Base-by-base conservation (phyloP, 2,888 invertebrate genomes). In the Nowickia ferox region DNA sequence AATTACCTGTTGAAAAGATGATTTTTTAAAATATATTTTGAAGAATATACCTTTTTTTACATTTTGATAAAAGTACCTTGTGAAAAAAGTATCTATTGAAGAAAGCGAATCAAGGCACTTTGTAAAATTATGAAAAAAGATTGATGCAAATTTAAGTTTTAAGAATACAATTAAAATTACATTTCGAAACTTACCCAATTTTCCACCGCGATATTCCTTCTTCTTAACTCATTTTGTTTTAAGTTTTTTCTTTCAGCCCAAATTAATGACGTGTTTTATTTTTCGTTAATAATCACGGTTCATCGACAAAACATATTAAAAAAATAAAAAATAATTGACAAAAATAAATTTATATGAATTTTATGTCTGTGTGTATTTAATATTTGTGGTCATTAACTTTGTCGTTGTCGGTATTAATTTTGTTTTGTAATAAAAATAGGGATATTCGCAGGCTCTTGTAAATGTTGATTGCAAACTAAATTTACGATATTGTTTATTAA, bases 381-480 rank as follows among this genome's bases (percentile, higher is more conserved):
- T 69, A 65, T 76, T 78, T 78, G 85, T 85, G 81, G 85, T 85
- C 75, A 82, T 82, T 75, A 82, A 69, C 85, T 75, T 78, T 75
- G 78, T 71, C 59, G 17, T 19, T 74, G 51, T 66, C 17, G 38
- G 19, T 59, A 51, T 51, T 38, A 19, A 44, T 38, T 53, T 63
- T 65, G 44, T 3, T 22, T 15, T 38, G 19, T 59, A 77, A 57
- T 1, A 38, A 53, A 17, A 55, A 8, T 48, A 72, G 65, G 65
- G 71, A 19, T 19, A 65, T 63, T 65, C 79, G 42, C n/a, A n/a
- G 5, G 46, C 2, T 22, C 30, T 30, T 57, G 71, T 11, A 44
- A 44, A 30, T 6, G 6, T 30, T 30, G 11, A 22, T 22, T 19
- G 2, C 2, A 44, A 65, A 22, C 8, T 22, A 17, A 68, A 55